phyloP scores from a whole-genome alignment of 1,140 invertebrate species.

The Stegodyphus dumicola region DNA sequence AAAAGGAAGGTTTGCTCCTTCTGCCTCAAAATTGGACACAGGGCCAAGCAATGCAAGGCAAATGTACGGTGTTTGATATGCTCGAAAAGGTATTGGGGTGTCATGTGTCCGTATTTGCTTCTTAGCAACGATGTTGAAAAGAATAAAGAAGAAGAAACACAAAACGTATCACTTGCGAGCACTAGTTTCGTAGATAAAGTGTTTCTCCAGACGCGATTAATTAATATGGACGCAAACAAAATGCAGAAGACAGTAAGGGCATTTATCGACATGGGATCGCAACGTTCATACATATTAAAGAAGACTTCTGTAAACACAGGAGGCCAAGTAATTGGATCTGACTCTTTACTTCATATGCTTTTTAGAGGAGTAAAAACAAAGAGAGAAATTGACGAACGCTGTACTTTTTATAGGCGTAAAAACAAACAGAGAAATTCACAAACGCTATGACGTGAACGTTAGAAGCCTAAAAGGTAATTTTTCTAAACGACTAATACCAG shows the following conservation, averaged over 20 bases:
- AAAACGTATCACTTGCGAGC: too few species aligned
- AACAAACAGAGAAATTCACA: too few species aligned
- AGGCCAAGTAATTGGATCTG: background rate
- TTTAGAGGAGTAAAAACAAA: background rate
- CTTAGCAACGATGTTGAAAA: background rate
- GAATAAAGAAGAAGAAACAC: background rate
- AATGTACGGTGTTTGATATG: conserved; percentile 24
- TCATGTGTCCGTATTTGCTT: conserved; percentile 5
- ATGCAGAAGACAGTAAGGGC: background rate
- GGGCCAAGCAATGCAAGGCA: background rate
- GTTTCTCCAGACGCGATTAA: background rate
- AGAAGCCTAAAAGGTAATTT: too few species aligned
- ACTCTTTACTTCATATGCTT: background rate
- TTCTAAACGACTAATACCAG: background rate
- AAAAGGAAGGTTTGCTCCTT: conserved; percentile 4
- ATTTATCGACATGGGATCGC: background rate
- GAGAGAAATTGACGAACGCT: background rate
- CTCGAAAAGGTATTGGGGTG: background rate
- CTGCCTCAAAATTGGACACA: conserved; percentile 14
- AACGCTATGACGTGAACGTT: too few species aligned
- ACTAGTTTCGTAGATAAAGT: background rate
- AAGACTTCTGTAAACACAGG: background rate
- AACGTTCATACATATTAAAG: conserved; percentile 1
- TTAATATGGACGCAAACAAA: background rate
- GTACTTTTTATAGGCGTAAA: background rate